A percentile compares a stretch with the other conserved stretches of the same genome.
These are phyloP conservation scores for Acanthaster planci DNA, from an alignment of 35 echinoderm and acorn worm genomes.

Conservation along the genomic window DNA sequence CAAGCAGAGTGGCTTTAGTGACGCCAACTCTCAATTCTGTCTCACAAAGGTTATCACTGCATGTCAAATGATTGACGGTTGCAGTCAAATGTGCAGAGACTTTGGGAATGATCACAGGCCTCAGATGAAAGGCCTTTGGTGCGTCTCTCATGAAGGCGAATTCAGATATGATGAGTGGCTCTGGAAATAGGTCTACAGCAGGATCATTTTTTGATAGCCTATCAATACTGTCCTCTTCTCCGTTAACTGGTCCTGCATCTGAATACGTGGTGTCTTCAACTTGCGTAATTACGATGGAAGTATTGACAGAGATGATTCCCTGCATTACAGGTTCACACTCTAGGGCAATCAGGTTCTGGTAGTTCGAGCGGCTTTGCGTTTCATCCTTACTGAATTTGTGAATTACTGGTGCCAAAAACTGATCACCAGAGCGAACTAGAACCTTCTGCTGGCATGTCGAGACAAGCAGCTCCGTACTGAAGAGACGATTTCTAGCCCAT, in stretches of 20 bases:
- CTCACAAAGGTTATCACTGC: constrained; percentile 50
- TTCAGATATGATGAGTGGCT: constrained; percentile 41
- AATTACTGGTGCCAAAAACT: constrained; percentile 86
- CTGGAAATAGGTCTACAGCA: neutral
- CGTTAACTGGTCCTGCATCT: neutral
- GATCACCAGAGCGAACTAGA: constrained; percentile 69
- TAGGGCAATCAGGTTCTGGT: constrained; percentile 73
- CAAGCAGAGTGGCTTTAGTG: constrained; percentile 48
- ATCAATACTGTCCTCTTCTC: neutral
- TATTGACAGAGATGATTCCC: constrained; percentile 93
- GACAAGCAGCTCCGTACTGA: constrained; percentile 93
- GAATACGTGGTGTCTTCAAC: constrained; percentile 33
- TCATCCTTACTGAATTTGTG: constrained; percentile 88
- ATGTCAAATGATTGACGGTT: constrained; percentile 29
- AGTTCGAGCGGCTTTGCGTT: constrained; percentile 71
- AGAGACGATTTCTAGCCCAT: constrained; percentile 87
- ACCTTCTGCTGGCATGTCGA: constrained; percentile 95
- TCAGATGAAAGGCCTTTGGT: constrained; percentile 30
- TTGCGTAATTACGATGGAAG: constrained; percentile 83
- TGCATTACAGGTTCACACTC: constrained; percentile 94
- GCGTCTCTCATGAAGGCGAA: neutral
- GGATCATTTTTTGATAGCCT: too few species aligned
- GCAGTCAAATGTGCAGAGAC: constrained; percentile 43
- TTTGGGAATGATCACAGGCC: constrained; percentile 72
- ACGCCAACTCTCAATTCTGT: constrained; percentile 33